These are phyloP conservation scores for Papilio gigon DNA, from an alignment of 2,888 invertebrate genomes.

Conservation along the genomic window DNA sequence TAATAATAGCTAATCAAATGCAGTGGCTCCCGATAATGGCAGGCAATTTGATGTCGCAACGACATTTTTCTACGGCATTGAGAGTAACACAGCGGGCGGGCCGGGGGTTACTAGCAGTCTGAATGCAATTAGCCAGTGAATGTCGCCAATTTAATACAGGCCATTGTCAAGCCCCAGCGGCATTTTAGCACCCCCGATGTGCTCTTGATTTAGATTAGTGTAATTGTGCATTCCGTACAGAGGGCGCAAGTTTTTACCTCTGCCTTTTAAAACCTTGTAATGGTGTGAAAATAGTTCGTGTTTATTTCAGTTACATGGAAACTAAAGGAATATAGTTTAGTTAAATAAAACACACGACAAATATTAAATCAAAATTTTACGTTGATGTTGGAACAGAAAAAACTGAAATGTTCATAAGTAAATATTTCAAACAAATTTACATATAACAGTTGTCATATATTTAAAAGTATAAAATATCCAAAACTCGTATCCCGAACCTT, in stretches of 20 bases:
- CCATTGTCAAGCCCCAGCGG: slow-evolving; percentile 42
- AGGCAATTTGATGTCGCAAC: slow-evolving; percentile 40
- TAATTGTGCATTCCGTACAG: slow-evolving; percentile 34
- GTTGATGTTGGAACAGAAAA: neutral
- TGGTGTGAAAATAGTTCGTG: too few species aligned
- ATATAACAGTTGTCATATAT: neutral
- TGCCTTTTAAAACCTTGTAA: neutral
- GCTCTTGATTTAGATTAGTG: slow-evolving; percentile 39
- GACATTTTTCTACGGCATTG: slow-evolving; percentile 32
- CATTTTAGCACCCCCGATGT: slow-evolving; percentile 42
- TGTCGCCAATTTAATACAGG: slow-evolving; percentile 47
- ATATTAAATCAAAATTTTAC: neutral
- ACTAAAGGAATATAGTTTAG: too few species aligned
- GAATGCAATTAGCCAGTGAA: slow-evolving; percentile 63
- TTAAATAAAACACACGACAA: neutral
- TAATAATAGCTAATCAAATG: slow-evolving; percentile 35
- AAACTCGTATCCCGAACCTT: slow-evolving; percentile 1
- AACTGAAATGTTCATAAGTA: neutral
- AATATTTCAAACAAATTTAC: neutral
- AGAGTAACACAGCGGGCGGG: slow-evolving; percentile 32
- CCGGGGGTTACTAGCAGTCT: slow-evolving; percentile 51
- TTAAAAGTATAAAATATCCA: neutral
- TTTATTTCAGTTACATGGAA: too few species aligned
- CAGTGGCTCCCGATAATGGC: slow-evolving; percentile 32
- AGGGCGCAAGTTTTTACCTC: slow-evolving; percentile 19